Evolutionary conservation across 2,888 invertebrate genomes (phyloP), one percentile per base, ranked within the genome.

Genomic region (Microchrysa polita): DNA sequence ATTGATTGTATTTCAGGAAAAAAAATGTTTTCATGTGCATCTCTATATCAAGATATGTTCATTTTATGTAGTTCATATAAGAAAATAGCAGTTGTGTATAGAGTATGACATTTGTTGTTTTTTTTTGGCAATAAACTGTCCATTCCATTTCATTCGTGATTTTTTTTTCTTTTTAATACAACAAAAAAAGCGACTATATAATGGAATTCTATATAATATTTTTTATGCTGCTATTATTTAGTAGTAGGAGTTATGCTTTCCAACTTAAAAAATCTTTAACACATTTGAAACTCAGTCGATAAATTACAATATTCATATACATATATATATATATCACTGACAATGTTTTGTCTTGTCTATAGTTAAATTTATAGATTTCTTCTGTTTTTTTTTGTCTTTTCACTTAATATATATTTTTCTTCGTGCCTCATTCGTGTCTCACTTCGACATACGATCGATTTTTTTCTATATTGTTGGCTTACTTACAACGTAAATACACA

Each of bases 301-400:
- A 65, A 65, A 65, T 65, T 65, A 65, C 65, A 65, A 48, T 40
- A 65, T 27, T 60, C 34, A 63, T 65, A 52, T 55, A 65, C 4
- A n/a, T 65, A 65, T 65, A 65, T 55, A 65, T 12, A n/a, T 65
- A 65, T 65, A 65, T 65, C 65, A 65, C 65, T 65, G 65, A 65
- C 48, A 65, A 34, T 16, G 14, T 48, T 42, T 34, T 65, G 65
- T 65, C 65, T 65, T 42, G 44, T 48, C 44, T 65, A 65, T 65
- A 65, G 20, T 22, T 48, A 44, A 20, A 22, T 48, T 61, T 40
- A 61, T 61, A 61, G 61, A 59, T 59, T 22, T 59, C 2, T 20
- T 61, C 1, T 61, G 23, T 59, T 22, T 59, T 10, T 20, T 61
- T 10, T 61, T 61, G 7, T 16, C 61, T 42, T 61, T 18, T 23